Base-by-base conservation (phyloP, 2,888 invertebrate genomes). In the Flabesymbios commensalis region DNA sequence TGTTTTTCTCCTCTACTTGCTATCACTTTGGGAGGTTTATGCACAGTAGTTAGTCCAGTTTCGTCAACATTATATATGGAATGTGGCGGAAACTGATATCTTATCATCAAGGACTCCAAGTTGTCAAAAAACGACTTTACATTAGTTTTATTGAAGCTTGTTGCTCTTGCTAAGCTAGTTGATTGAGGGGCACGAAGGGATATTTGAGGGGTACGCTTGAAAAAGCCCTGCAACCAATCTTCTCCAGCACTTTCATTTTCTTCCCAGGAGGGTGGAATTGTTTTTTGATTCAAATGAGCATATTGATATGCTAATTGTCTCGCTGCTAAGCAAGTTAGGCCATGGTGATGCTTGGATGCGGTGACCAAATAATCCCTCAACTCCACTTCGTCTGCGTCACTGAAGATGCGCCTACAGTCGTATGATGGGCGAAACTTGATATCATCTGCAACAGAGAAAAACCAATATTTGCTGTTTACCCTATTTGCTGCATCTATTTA, bases 21-120 rank as follows among this genome's bases (percentile, higher is more conserved):
- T 14, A 55, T 55, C 5, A 55, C 43, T 28, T 43, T 55, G 26
- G 7, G 14, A 7, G 55, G 55, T 43, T 55, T 55, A 43, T 45
- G 43, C 10, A 55, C 55, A n/a, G 55, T 55, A 26, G 55, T 55
- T 17, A 55, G 29, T 26, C 55, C 55, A 19, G 55, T 43, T 43
- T 55, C 55, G 22, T 55, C 41, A 4, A 55, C 7, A 29, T 55
- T 55, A 45, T 26, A 55, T 14, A 55, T 55, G 5, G 7, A 36
- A 19, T 53, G 19, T 10, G 53, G 53, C 19, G n/a, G 7, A 22
- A 53, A 53, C 39, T 53, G 10, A 22, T 53, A 36, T 5, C 53
- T 14, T 19, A 19, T 53, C 36, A 53, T 17, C 32, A 53, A n/a
- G n/a, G 36, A 10, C 24, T 53, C 36, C 10, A 53, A 24, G 36